Base-by-base conservation (phyloP, 2,113 vertebrate species). In the Neolamprologus tretocephalus region DNA sequence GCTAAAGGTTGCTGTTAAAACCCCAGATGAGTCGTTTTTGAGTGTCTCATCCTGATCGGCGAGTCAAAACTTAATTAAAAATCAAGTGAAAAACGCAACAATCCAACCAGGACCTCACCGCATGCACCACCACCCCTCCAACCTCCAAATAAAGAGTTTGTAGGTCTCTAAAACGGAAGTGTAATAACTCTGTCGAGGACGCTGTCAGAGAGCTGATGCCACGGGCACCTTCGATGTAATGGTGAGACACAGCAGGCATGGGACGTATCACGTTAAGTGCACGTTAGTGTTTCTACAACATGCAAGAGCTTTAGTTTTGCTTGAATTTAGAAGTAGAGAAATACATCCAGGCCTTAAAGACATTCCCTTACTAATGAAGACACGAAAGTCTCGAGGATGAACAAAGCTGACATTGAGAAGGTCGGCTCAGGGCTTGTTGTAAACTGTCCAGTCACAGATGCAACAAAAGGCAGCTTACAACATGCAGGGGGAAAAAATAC, bases 281-380 rank as follows among this genome's bases (percentile, higher is more conserved):
- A 28, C 2, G 6, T 47, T 17, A 11, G 23, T 5, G 14, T 75
- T 75, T 47, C 40, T 28, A 47, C 23, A 13, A 28, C 21, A 28
- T 19, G 9, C 23, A 75, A 1, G 3, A 49, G 26, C 71, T 75
- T 49, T 17, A 2, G 16, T 12, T 49, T 4, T 31, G 71, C 9
- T 49, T 5, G 23, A 31, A 49, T 31, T 26, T 26, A 42, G 12
- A 26, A 73, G 23, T 4, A 8, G 16, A 31, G 42, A 49, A 78
- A 78, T 31, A 19, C 42, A 47, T 75, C 42, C 23, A n/a, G 71
- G 23, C 16, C 42, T 47, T 3, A 8, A 49, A 4, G 16, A 12
- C 42, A 31, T 31, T 17, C 47, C 26, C 14, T 71, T 4, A 42
- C 82, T 86, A 92, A 91, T 91, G 86, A 90, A 92, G 86, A 79